Evolutionary conservation across 2,797 vertebrate genomes (phyloP).

Genomic region (Garrulus glandarius): DNA sequence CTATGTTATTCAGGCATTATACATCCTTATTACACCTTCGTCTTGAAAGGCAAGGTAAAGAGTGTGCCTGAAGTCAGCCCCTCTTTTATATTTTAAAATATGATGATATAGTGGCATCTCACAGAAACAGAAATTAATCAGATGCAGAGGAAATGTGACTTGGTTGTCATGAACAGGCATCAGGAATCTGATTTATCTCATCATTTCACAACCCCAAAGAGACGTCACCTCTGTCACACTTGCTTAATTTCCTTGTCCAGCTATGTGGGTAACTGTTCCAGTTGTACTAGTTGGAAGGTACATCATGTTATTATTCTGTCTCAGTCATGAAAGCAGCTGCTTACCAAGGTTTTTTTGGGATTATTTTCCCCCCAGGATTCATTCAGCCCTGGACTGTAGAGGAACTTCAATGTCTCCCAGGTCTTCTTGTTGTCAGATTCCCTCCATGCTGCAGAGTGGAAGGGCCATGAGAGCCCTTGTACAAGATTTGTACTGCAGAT

Average conservation of each 20-base stretch:
- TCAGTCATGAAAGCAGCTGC: not conserved
- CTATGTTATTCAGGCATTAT: not conserved
- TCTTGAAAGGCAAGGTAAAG: not conserved
- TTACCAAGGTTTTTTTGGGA: not conserved
- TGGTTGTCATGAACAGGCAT: not conserved
- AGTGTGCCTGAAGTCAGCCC: not conserved
- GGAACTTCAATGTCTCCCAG: not conserved
- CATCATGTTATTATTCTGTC: not conserved
- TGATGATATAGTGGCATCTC: not conserved
- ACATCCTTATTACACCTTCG: not conserved
- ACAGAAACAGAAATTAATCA: not conserved
- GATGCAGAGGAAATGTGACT: not conserved
- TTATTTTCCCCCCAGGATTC: not conserved
- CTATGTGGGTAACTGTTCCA: not conserved
- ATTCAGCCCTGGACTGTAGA: not conserved
- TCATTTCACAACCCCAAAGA: not conserved
- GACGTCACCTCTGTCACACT: not conserved
- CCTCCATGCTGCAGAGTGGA: not conserved
- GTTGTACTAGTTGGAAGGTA: not conserved
- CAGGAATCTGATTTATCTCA: not conserved
- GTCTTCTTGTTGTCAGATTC: not conserved
- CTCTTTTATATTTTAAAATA: not conserved
- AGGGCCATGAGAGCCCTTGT: fast-evolving
- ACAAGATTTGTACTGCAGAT: not conserved
- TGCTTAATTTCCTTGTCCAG: not conserved